Conservation (phyloP, 2,888 invertebrate genomes). For the Oscheius sp. region DNA sequence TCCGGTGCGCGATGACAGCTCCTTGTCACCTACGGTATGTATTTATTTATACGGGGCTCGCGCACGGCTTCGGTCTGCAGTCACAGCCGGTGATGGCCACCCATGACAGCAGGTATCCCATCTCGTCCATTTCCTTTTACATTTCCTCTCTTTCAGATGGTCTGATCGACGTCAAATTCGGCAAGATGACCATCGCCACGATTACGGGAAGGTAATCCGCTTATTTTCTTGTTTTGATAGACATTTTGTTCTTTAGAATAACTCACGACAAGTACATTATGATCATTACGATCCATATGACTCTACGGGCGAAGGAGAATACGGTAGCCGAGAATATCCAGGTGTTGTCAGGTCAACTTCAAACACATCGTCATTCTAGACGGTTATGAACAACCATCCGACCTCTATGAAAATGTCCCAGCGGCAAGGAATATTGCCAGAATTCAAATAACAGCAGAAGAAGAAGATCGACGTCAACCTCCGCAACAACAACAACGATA, state of each 20-base stretch:
- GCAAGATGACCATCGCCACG: constrained; percentile 19
- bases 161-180: constrained; percentile 13
- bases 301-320: constrained; percentile 8
- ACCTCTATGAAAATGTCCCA: constrained; percentile 51
- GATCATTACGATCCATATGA: constrained; percentile 31
- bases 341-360: background rate
- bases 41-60: constrained; percentile 32
- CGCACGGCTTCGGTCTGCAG: constrained; percentile 19
- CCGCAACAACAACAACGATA: constrained; percentile 7
- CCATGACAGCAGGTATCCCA: constrained; percentile 29
- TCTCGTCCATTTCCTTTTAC: background rate
- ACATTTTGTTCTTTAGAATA: background rate
- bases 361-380: background rate
- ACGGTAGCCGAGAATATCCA: constrained; percentile 21
- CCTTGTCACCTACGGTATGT: constrained; percentile 31
- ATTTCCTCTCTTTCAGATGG: constrained; percentile 15
- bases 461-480: constrained; percentile 7
- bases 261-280: constrained; percentile 7
- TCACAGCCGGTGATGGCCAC: constrained; percentile 4
- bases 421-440: constrained; percentile 41
- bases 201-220: constrained; percentile 28
- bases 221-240: no score
- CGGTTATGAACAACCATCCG: constrained; percentile 28
- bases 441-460: constrained; percentile 44
- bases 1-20: constrained; percentile 31